A percentile compares a stretch with the other conserved stretches of the same genome.
These are phyloP conservation scores for Pseudomugil tenellus DNA, from an alignment of 2,797 vertebrate genomes.

Conservation along the genomic window DNA sequence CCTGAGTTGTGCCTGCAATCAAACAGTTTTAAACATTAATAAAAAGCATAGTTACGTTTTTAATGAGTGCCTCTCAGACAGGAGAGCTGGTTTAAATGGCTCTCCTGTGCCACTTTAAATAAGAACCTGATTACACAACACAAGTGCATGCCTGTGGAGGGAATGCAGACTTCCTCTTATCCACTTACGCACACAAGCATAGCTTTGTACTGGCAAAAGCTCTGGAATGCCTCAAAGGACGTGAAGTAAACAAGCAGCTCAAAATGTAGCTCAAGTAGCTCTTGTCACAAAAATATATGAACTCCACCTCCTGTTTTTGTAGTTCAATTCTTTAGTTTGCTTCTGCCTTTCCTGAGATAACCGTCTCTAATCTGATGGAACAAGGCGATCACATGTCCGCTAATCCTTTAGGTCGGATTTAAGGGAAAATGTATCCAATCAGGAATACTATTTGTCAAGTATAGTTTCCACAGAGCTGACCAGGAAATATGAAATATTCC, in stretches of 20 bases:
- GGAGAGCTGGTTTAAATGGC: constrained; percentile 39
- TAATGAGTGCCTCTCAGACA: constrained; percentile 16
- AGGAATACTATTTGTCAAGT: not conserved
- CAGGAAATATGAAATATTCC: constrained; percentile 26
- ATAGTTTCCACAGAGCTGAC: constrained; percentile 4
- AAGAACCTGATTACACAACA: constrained; percentile 79
- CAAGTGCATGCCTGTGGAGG: constrained; percentile 75
- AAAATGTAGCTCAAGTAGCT: constrained; percentile 69
- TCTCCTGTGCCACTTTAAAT: constrained; percentile 56
- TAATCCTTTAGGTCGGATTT: not conserved
- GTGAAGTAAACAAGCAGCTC: constrained; percentile 79
- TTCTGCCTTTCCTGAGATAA: constrained; percentile 21
- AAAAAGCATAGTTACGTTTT: constrained; percentile 9
- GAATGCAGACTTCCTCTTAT: constrained; percentile 86
- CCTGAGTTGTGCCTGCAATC: too few relatives aligned
- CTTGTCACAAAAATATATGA: constrained; percentile 18
- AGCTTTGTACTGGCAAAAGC: constrained; percentile 80
- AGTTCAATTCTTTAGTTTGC: constrained; percentile 2
- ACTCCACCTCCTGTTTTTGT: constrained; percentile 42
- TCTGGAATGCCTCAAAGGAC: constrained; percentile 79
- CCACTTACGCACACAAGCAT: constrained; percentile 81
- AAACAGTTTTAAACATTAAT: not conserved
- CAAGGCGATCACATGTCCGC: not conserved
- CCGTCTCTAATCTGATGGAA: constrained; percentile 11
- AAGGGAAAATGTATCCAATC: not conserved